phyloP scores from a whole-genome alignment of 2,113 vertebrate genomes.

The Lagopus leucura region DNA sequence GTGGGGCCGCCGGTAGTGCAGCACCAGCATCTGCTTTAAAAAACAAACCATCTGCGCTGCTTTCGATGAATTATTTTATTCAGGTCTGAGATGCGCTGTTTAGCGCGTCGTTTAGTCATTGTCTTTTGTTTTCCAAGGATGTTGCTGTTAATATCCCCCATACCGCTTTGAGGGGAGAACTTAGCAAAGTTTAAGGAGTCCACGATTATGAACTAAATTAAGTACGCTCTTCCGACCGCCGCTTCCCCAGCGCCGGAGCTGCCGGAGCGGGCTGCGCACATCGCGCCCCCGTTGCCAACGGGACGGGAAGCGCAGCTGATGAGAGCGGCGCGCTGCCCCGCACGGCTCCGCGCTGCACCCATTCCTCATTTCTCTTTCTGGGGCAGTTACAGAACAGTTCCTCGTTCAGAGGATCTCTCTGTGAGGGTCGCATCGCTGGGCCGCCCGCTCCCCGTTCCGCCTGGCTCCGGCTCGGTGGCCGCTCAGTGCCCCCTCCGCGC shows the following conservation, averaged over 20 bases:
- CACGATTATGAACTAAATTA: not conserved
- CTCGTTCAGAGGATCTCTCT: no score
- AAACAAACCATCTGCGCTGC: not conserved
- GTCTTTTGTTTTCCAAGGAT: not conserved
- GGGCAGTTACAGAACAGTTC: no score
- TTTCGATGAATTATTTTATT: accelerated
- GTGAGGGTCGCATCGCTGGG: no score
- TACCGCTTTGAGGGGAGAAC: not conserved
- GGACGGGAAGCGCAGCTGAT: not conserved
- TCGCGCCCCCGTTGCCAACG: not conserved
- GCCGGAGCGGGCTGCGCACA: accelerated
- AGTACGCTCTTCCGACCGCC: not conserved
- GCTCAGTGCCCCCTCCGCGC: no score
- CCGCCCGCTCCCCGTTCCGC: no score
- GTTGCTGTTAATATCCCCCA: not conserved
- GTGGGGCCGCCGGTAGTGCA: no score
- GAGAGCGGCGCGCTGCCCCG: not conserved
- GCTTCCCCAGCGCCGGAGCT: not conserved
- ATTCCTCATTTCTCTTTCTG: no score
- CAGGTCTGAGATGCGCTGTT: not conserved
- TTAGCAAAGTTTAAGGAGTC: not conserved
- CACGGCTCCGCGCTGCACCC: not conserved
- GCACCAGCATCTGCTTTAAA: not conserved
- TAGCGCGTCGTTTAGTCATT: not conserved
- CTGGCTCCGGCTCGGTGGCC: no score